Evolutionary conservation across 2,888 invertebrate species (phyloP).

Genomic region (Yponomeuta malinellus): DNA sequence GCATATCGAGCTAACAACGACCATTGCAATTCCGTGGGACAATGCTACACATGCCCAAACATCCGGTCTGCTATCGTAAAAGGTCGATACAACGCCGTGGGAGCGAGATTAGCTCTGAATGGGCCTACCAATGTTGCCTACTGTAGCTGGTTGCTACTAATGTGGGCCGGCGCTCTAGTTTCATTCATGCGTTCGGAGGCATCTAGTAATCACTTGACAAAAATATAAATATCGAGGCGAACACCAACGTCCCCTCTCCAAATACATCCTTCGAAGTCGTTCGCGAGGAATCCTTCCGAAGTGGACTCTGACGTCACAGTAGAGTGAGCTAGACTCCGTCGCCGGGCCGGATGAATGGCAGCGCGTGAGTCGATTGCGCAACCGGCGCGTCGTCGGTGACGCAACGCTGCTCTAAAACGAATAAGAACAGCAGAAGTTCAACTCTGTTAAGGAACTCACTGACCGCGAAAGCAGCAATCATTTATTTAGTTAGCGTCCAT

Average conservation of each 20-base stretch:
- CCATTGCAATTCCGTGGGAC: conserved; percentile 30
- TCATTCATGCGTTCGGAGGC: neutral
- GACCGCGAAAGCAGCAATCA: too few species aligned
- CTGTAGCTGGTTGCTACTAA: neutral
- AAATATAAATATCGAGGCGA: too few species aligned
- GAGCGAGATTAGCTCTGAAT: conserved; percentile 46
- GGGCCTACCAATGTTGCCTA: conserved; percentile 28
- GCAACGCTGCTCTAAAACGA: conserved; percentile 40
- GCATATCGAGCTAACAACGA: conserved; percentile 6
- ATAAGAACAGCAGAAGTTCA: neutral
- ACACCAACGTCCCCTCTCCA: too few species aligned
- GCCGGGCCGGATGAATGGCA: conserved; percentile 59
- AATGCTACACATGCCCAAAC: conserved; percentile 63
- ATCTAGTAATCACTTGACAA: neutral
- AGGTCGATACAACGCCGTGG: conserved; percentile 44
- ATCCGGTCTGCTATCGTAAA: conserved; percentile 62
- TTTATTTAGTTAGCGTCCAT: too few species aligned
- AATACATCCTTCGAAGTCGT: too few species aligned
- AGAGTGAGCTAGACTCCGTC: conserved; percentile 5
- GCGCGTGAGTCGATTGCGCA: conserved; percentile 53
- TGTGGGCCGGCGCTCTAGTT: neutral
- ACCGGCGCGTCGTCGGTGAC: conserved; percentile 42
- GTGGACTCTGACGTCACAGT: conserved; percentile 7
- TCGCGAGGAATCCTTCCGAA: too few species aligned
- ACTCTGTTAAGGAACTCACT: neutral